These are phyloP conservation scores for Monodelphis domestica DNA, from an alignment of 2,797 vertebrate genomes.

Conservation along the genomic window DNA sequence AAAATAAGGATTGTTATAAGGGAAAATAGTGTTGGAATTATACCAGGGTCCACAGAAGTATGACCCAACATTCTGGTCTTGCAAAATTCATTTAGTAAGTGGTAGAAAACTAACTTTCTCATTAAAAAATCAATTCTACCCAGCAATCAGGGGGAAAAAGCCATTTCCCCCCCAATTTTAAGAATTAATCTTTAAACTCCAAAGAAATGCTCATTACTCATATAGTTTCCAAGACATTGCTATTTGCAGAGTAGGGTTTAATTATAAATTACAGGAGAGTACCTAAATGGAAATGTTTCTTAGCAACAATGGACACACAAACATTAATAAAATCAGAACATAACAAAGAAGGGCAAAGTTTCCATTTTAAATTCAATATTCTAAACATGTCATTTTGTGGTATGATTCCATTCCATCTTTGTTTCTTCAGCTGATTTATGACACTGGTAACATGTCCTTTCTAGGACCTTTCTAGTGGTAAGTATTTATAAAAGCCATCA, in stretches of 20 bases:
- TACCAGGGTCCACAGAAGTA: neutral
- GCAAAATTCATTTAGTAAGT: neutral
- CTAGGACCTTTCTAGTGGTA: constrained; percentile 65
- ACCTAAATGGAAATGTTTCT: constrained; percentile 81
- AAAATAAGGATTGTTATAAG: neutral
- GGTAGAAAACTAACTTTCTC: constrained; percentile 46
- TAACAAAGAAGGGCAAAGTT: constrained; percentile 60
- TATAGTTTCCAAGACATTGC: constrained; percentile 68
- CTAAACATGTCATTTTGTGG: constrained; percentile 57
- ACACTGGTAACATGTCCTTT: constrained; percentile 75
- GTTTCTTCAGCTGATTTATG: constrained; percentile 17
- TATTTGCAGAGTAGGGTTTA: constrained; percentile 77
- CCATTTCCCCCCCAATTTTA: constrained; percentile 55
- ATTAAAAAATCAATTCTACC: constrained; percentile 21
- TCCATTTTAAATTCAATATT: constrained; percentile 66
- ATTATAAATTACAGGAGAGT: constrained; percentile 74
- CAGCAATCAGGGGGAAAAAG: constrained; percentile 54
- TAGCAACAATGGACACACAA: constrained; percentile 76
- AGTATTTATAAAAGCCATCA: constrained; percentile 60
- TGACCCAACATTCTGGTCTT: neutral
- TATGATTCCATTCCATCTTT: constrained; percentile 50
- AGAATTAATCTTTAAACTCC: constrained; percentile 61
- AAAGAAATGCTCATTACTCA: constrained; percentile 50
- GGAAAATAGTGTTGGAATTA: neutral
- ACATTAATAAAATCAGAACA: constrained; percentile 75